Base-by-base conservation (phyloP, 2,113 vertebrate genomes). In the Indicator maculatus region DNA sequence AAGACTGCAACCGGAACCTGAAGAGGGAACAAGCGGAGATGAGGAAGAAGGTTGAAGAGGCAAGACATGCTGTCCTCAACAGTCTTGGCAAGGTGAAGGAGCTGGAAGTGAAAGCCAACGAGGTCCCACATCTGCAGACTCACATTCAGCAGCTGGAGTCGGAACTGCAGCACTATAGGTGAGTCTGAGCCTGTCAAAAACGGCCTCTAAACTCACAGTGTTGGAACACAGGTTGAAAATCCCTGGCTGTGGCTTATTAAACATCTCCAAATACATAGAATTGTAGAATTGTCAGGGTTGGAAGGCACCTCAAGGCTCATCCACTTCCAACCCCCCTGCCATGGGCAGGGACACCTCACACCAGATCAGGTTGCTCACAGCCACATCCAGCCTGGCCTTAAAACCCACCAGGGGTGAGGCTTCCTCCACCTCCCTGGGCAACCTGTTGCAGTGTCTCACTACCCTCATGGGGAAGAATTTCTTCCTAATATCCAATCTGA, bases 31-130 rank as follows among this genome's bases (percentile, higher is more conserved):
- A 99, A 89, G 97, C 91, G 28, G 97, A 97, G 88, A 98, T 99
- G 98, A 98, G 98, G 96, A 98, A 97, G 90, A 98, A 98, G 87
- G 98, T 99, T 14, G 99, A 99, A 92, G 98, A 99, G 84, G 99
- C 98, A 20, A 96, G 99, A 58, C 98, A 97, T 10, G 98, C 98
- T 0, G 93, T 99, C 65, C 96, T 98, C 47, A 98, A 76, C 44
- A 98, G 99, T 53, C 97, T 99, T 80, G 93, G 97, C n/a, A 99
- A 99, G 86, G 99, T 99, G 76, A 99, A 98, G 66, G 98, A 99
- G 79, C 97, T 99, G 39, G 99, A 99, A 90, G 96, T 94, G 66
- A 98, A 98, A 96, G 99, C 98, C 24, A 98, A 95, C 0, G 90
- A 98, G 67, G 98, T 99, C 17, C 98, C 99, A 1, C 93, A 92